phyloP scores from a whole-genome alignment of 2,888 invertebrate genomes.

The Zygogramma bicolorata region DNA sequence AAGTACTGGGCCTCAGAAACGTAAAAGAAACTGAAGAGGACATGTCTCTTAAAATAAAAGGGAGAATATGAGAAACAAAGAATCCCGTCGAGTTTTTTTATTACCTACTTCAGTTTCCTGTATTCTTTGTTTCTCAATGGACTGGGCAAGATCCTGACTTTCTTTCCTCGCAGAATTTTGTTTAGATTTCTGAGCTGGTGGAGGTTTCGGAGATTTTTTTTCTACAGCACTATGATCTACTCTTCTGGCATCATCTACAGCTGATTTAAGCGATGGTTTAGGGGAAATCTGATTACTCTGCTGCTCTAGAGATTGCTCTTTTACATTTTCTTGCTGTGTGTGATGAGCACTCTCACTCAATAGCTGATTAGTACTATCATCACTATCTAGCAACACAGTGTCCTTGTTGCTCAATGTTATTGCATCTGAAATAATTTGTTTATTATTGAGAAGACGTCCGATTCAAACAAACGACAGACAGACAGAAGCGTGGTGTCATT shows the following conservation, averaged over 20 bases:
- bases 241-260: not conserved
- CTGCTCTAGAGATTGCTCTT: constrained; percentile 13
- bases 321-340: not conserved
- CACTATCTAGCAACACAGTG: constrained; percentile 43
- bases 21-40: constrained; percentile 69
- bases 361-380: constrained; percentile 40
- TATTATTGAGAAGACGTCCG: no score
- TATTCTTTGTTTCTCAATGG: not conserved
- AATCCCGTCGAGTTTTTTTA: not conserved
- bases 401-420: constrained; percentile 48
- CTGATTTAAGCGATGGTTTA: not conserved
- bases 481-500: no score
- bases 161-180: not conserved
- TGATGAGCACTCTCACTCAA: not conserved
- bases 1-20: constrained; percentile 68
- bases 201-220: not conserved
- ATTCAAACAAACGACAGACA: not conserved
- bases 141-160: not conserved
- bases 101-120: not conserved
- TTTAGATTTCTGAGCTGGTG: not conserved
- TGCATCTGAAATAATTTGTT: constrained; percentile 50
- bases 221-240: not conserved
- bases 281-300: not conserved
- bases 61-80: not conserved
- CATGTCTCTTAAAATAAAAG: constrained; percentile 57